Evolutionary conservation across 2,113 vertebrate genomes (phyloP), one percentile per base, ranked within the genome.

Genomic region (Solea solea): DNA sequence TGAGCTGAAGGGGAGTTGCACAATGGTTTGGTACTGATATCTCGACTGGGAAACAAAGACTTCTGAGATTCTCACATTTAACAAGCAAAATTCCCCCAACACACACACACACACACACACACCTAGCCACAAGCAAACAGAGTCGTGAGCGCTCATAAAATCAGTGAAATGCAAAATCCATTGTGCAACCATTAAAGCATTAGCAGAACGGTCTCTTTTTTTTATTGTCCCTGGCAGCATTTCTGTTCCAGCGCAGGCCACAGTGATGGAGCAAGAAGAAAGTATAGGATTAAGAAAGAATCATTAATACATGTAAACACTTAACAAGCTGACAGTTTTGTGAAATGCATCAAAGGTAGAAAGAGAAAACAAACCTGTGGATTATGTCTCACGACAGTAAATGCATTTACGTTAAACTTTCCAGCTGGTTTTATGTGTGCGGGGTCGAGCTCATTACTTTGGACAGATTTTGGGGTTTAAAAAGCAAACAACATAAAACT

Each of bases 151-250:
- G 49, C 88, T 80, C 85, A 79, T 89, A 86, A 92, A 90, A 88
- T 57, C 70, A 81, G 82, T 82, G 78, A 88, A 89, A 89, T 72
- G 82, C 76, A 88, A 86, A 72, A 73, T 78, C 71, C 67, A 59
- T 89, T 89, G 86, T 84, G 82, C 80, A 90, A 86, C 78, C 81
- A 82, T 86, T 85, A 71, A 63, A 76, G 66, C 74, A 66, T 78
- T 67, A 74, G 51, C 48, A 81, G 72, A 84, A 69, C 66, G 40
- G 53, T 39, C 53, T 65, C 5, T 41, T 13, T 70, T 64, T 73
- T 85, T 82, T 54, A 76, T 64, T 60, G 13, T 80, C 80, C 46
- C 52, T 83, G 88, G 82, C 75, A 76, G 81, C 1, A 64, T 84
- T 34, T 82, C 69, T 42, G 61, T 67, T 82, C 74, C 74, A 81